Conservation (phyloP, 2,888 invertebrate genomes). For the Ellobium chinense region DNA sequence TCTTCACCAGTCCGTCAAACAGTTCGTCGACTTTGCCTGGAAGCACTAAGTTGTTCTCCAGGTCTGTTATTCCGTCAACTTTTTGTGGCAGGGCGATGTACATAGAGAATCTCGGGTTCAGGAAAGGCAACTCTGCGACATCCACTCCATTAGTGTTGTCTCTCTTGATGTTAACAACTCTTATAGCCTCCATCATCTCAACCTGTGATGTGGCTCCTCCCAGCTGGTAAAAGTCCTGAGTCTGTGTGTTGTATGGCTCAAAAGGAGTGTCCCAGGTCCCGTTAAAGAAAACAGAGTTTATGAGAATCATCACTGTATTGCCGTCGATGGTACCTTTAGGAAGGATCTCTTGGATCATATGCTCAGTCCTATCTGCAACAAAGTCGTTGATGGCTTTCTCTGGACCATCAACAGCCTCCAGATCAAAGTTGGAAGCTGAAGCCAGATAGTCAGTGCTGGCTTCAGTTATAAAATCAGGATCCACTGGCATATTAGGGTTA, state of each 20-base stretch:
- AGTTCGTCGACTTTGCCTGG: no score
- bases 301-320: not conserved
- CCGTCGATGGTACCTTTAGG: not conserved
- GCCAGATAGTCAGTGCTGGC: conserved; percentile 18
- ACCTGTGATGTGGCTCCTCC: conserved; percentile 13
- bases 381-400: conserved; percentile 16
- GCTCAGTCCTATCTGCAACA: not conserved
- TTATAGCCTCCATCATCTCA: not conserved
- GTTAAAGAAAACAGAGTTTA: conserved; percentile 34
- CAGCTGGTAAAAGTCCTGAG: conserved; percentile 3
- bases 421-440: conserved; percentile 1
- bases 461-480: not conserved
- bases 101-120: not conserved
- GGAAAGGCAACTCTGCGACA: not conserved
- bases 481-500: not conserved
- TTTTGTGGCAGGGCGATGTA: conserved; percentile 22
- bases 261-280: conserved; percentile 5
- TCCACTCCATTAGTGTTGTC: not conserved
- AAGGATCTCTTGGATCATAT: conserved; percentile 6
- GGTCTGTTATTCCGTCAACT: not conserved
- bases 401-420: not conserved
- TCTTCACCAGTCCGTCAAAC: no score
- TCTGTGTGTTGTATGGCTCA: not conserved
- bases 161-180: conserved; percentile 6
- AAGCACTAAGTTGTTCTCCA: not conserved